Evolutionary conservation across 2,888 invertebrate genomes (phyloP).

Genomic region (Matsumyia berberina): DNA sequence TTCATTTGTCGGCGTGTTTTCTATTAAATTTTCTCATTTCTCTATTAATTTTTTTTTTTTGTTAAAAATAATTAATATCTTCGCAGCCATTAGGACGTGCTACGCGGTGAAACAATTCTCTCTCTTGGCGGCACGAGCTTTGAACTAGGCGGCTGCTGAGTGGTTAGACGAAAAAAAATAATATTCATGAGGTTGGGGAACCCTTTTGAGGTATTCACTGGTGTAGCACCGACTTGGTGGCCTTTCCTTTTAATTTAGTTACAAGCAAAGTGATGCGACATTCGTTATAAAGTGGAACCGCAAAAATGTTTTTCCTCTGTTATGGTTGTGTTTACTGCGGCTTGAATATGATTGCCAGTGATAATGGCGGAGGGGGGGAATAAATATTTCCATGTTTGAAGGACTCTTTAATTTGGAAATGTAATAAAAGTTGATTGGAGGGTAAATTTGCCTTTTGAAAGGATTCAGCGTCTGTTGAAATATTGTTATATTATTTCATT

Average conservation of each 20-base stretch:
- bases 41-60: not conserved
- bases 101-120: conserved; percentile 1
- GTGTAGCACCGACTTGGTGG: not conserved
- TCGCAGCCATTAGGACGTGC: not conserved
- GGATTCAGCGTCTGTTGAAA: not conserved
- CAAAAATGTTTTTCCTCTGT: not conserved
- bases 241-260: conserved; percentile 30
- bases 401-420: not conserved
- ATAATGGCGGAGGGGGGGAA: not conserved
- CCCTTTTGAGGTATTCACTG: conserved; percentile 31
- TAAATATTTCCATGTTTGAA: not conserved
- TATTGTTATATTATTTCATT: too few relatives aligned
- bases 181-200: conserved; percentile 44
- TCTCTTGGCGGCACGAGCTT: not conserved
- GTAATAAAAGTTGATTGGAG: not conserved
- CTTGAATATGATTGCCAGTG: conserved; percentile 3
- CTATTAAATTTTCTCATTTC: conserved; percentile 34
- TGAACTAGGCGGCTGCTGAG: not conserved
- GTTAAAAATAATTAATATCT: conserved; percentile 21
- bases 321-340: not conserved
- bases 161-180: not conserved
- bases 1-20: conserved; percentile 8
- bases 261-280: not conserved
- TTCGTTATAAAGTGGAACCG: conserved; percentile 1
- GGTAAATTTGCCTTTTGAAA: not conserved